Base-by-base conservation (phyloP, 2,888 invertebrate genomes). In the Melinaea marsaeus region DNA sequence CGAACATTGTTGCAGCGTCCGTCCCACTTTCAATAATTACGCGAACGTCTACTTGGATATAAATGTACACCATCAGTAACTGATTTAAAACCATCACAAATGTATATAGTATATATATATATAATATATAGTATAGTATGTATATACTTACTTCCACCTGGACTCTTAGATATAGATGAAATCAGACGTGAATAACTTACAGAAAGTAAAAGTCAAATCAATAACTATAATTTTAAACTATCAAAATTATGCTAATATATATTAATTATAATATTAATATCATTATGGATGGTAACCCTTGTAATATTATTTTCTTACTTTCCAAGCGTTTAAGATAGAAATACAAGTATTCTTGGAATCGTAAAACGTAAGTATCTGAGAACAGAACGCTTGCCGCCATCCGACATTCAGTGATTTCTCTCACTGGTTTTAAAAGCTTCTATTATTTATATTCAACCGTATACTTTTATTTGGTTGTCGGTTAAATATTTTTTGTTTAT, bases 371-470 rank as follows among this genome's bases (percentile, higher is more conserved):
- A 62, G 57, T 60, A 42, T 57, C 47, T 55, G 22, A 58, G 54
- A 55, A 60, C 60, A 46, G 56, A 62, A 62, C 56, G 64, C 56
- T 61, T 64, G 61, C 64, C 61, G 64, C 46, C 64, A 42, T 64
- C 61, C 61, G 51, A 64, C 56, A 61, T 59, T 56, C 35, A 61
- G 59, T 48, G 61, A 64, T 64, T 64, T 64, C 64, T 56, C 61
- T 51, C 46, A 45, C 34, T 3, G 32, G 13, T 13, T 32, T 51
- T 51, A 32, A 42, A 42, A 42, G 42, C 9, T 9, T 22, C 32
- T 51, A 7, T 32, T 51, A 22, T 6, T 48, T 22, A 6, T 58
- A 60, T 64, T 22, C 1, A 22, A 22, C 0, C 22, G 22, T 60
- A 61, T 54, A 61, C 56, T 64, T 61, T 55, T 55, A 46, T 32